Base-by-base conservation (phyloP, 2,888 invertebrate species). In the Cephalotes varians region DNA sequence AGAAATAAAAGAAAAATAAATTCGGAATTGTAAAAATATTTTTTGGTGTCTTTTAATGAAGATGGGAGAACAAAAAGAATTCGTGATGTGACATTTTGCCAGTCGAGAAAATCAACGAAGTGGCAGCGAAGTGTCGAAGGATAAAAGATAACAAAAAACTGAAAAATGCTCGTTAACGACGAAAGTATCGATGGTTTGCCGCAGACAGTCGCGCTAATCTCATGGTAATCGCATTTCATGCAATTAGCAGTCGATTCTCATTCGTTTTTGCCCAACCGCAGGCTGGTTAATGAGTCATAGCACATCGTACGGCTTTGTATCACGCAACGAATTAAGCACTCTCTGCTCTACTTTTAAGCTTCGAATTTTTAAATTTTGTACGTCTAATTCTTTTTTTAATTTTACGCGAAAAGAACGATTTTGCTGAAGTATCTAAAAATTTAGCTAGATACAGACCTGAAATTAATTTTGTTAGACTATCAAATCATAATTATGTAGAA, bases 211-310 rank as follows among this genome's bases (percentile, higher is more conserved):
- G 51, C 58, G 81, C 82, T 86, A 86, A 87, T 88, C 76, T 74
- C 49, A 60, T 34, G 25, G 76, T 88, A 88, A 88, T 88, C 89
- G 69, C 85, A 69, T 81, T 76, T 87, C 81, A 71, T 81, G 85
- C 88, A 88, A 88, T 88, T 88, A 88, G 69, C 85, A 82, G 80
- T 58, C 44, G 79, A 87, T 88, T 88, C 85, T 69, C 69, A 64
- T 83, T 80, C 44, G 72, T 77, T 85, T 82, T 77, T 67, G 72
- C 56, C 25, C 18, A 25, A 49, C 37, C 54, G 40, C 25, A 40
- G 31, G 44, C 18, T 56, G 10, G 2, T 77, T 69, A 69, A 77
- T 56, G 7, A 71, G 10, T 28, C 25, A 34, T 34, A 21, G 12
- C 56, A 10, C 15, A 37, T 9, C 37, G 28, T n/a, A 10, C 2